phyloP scores from a whole-genome alignment of 2,113 vertebrate genomes.

The Aplodontia rufa region DNA sequence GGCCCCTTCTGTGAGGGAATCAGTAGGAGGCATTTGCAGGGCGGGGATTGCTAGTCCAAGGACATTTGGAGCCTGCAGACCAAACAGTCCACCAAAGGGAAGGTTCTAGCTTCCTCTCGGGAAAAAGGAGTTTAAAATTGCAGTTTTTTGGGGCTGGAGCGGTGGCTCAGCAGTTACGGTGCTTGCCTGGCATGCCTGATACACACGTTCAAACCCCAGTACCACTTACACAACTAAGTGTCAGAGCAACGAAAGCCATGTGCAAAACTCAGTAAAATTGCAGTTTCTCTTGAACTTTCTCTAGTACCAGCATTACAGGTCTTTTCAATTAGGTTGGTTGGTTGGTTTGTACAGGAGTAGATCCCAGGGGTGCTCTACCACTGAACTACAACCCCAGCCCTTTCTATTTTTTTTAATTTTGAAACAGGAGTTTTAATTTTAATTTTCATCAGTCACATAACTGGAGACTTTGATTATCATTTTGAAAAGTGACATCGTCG shows the following conservation, averaged over 20 bases:
- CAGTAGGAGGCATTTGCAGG: not conserved
- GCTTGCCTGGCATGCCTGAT: too few relatives aligned
- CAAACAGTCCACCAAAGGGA: not conserved
- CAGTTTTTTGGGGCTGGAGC: too few relatives aligned
- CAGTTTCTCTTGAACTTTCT: not conserved
- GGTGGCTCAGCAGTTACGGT: too few relatives aligned
- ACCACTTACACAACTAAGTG: too few relatives aligned
- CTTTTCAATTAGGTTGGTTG: not conserved
- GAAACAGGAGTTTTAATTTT: not conserved
- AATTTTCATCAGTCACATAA: not conserved
- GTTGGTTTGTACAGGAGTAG: too few relatives aligned
- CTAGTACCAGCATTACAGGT: rapidly evolving
- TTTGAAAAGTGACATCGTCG: not conserved
- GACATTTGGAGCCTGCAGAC: not conserved
- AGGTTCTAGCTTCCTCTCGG: too few relatives aligned
- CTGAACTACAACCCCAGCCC: too few relatives aligned
- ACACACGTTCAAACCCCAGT: too few relatives aligned
- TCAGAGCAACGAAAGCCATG: too few relatives aligned
- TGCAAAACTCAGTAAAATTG: too few relatives aligned
- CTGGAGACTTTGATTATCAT: not conserved
- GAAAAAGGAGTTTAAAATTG: not conserved
- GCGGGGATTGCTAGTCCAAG: not conserved
- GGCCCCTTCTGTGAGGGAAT: not conserved
- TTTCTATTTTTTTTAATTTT: too few relatives aligned
- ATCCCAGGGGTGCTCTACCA: too few relatives aligned